Evolutionary conservation across 2,113 vertebrate genomes (phyloP), one percentile per base, ranked within the genome.

Genomic region (Channa maculata): DNA sequence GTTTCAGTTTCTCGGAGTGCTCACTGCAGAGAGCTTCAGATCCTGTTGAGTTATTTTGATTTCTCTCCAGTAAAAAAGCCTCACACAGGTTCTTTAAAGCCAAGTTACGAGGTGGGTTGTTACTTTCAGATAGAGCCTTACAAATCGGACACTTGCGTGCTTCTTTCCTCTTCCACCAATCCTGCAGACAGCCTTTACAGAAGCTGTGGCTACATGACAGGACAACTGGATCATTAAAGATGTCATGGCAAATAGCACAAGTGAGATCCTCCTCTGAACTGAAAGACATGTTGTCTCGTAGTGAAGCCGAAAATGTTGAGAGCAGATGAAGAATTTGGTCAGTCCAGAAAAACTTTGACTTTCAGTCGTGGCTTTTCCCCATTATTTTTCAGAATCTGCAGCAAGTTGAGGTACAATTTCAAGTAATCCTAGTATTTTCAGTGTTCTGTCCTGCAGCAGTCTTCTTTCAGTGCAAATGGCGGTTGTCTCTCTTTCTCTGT

Each of bases 171-270:
- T 1, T 65, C 85, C 86, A 90, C 82, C 86, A 81, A 3, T 1
- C 41, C 66, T 66, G 45, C 43, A 85, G 34, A 62, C 77, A 82
- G 41, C 5, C 52, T 58, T 65, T 80, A 46, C 72, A 89, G 74
- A 84, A 83, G 59, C 71, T 79, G 84, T 88, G 86, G 76, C 66
- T 77, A 8, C 85, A 90, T 4, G 66, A 60, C 39, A 87, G 57
- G 3, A 84, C 71, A 6, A 88, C 72, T 1, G 79, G 78, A 8
- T 71, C 57, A 11, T n/a, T 12, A 11, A 51, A 66, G 38, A 62
- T 2, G 2, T 87, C 81, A 0, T 44, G 46, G 49, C 86, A 90
- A 46, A 86, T 7, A 0, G 73, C 54, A 69, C 85, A 86, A n/a
- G 1, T 36, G 7, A 80, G 58, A 61, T 85, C 70, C 3, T 74